Evolutionary conservation across 1,140 invertebrate genomes (phyloP), one percentile per base, ranked within the genome.

Genomic region (Drosophila bocki): DNA sequence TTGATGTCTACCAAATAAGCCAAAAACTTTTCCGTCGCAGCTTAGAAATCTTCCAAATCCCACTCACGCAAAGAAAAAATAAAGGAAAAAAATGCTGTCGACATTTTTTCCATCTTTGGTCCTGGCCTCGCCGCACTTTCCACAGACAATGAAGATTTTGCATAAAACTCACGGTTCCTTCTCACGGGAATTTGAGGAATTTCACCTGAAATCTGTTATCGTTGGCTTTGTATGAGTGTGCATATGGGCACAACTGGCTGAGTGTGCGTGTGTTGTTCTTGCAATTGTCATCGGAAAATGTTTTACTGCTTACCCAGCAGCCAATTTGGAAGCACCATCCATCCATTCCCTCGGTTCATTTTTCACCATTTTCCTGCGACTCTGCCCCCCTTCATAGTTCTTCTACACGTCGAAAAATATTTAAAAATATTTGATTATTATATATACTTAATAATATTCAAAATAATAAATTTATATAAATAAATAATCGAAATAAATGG

Each of bases 211-310:
- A 83, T 80, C 81, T 76, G 62, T 51, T 65, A 48, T 54, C 44
- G 51, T n/a, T 54, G 51, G 33, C 33, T 54, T 22, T 44, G 33
- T 61, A 19, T 57, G 35, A 19, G 45, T 81, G 56, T 37, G 39
- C 47, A 17, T 72, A 45, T 50, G 22, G 47, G 19, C 19, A 54
- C 37, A 54, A 54, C 51, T 70, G 22, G 45, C 35, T 53, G 33
- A 33, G 48, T 48, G 41, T 58, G 37, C 26, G 53, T 37, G 45
- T 78, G 77, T 77, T 80, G 77, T 77, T 84, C 67, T 77, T 84
- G 72, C 81, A 76, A 80, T 84, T 84, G 81, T 84, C 81, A 84
- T 84, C 77, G 81, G 51, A 80, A 79, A 85, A 84, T 80, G 67
- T 84, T 80, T 70, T 77, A 54, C 70, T 82, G 80, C 80, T 64